A percentile compares a stretch with the other conserved stretches of the same genome.
Evolutionary conservation across 2,888 invertebrate genomes (phyloP).

Genomic region (Nemotelus pantherinus): DNA sequence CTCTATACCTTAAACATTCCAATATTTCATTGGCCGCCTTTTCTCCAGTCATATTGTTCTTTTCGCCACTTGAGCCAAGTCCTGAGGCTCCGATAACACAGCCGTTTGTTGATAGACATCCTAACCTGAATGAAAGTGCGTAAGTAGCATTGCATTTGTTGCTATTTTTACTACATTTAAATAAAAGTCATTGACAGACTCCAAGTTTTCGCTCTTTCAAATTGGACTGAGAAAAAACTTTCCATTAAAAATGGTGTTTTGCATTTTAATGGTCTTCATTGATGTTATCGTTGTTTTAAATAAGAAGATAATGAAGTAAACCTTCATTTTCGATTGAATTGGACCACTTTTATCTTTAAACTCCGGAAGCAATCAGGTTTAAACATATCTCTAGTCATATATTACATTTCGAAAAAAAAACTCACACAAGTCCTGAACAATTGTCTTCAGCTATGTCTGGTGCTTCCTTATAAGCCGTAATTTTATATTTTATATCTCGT

Average conservation of each 20-base stretch:
- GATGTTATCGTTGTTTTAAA: too few species aligned
- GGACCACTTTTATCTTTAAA: too few species aligned
- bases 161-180: too few species aligned
- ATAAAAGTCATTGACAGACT: not conserved
- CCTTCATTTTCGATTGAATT: too few species aligned
- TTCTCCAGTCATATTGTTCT: conserved; percentile 66
- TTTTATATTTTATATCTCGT: conserved; percentile 58
- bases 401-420: too few species aligned
- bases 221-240: too few species aligned
- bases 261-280: too few species aligned
- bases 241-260: too few species aligned
- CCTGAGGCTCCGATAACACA: conserved; percentile 75
- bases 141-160: not conserved
- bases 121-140: conserved; percentile 66
- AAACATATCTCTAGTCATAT: conserved; percentile 51
- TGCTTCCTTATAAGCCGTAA: conserved; percentile 77
- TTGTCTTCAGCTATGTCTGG: conserved; percentile 71
- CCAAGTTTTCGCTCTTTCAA: too few species aligned
- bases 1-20: conserved; percentile 65
- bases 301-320: too few species aligned
- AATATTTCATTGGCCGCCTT: conserved; percentile 71
- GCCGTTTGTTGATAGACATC: conserved; percentile 69
- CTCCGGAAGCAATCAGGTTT: too few species aligned
- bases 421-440: conserved; percentile 76
- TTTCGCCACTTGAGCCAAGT: conserved; percentile 69